phyloP scores from a whole-genome alignment of 2,797 vertebrate genomes.

The Chromis chromis region DNA sequence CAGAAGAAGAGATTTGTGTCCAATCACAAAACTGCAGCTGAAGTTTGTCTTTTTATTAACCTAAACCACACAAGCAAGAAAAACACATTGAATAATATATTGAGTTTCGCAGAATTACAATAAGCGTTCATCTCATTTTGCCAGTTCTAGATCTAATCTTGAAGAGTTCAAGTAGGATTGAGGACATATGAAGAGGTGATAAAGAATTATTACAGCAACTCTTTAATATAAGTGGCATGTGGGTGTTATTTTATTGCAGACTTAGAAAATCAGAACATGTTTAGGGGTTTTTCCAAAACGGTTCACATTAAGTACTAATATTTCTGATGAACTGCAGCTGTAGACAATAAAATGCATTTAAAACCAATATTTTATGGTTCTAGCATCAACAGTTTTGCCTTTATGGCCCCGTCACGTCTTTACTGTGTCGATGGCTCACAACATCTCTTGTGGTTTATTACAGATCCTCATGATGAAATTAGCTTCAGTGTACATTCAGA shows the following conservation, averaged over 20 bases:
- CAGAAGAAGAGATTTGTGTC: no score
- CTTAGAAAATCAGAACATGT: background rate
- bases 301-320: background rate
- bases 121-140: background rate
- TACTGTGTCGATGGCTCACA: background rate
- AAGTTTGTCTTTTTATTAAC: no score
- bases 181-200: background rate
- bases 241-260: background rate
- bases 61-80: no score
- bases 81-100: background rate
- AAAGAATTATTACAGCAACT: background rate
- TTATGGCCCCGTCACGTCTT: background rate
- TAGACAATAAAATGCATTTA: background rate
- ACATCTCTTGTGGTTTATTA: conserved; percentile 2
- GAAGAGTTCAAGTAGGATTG: background rate
- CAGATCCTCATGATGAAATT: conserved; percentile 19
- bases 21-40: no score
- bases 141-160: background rate
- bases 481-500: conserved; percentile 4
- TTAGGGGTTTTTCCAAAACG: no score
- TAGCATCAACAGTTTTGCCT: background rate
- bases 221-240: background rate
- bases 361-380: conserved; percentile 8
- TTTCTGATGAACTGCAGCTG: background rate
- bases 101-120: no score